These are phyloP conservation scores for Cynopterus sphinx DNA, from an alignment of 2,797 vertebrate genomes.

Conservation along the genomic window DNA sequence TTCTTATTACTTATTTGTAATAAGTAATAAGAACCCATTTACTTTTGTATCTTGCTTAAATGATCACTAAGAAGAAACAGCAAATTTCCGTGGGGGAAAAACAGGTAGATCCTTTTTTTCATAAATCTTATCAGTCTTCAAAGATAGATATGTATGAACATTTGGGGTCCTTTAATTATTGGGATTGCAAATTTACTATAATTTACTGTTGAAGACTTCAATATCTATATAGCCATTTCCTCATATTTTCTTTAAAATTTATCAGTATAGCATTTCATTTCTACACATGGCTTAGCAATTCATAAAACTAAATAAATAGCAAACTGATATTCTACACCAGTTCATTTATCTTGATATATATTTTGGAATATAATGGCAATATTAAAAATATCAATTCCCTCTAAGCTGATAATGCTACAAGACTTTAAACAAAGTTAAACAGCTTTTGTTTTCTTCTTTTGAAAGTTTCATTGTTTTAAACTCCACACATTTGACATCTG, in stretches of 20 bases:
- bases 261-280: conserved; percentile 77
- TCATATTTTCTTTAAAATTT: conserved; percentile 77
- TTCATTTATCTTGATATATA: conserved; percentile 83
- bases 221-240: conserved; percentile 76
- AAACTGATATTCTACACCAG: conserved; percentile 82
- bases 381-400: conserved; percentile 84
- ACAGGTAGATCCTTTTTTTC: background rate
- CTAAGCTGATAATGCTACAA: conserved; percentile 81
- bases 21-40: conserved; percentile 46
- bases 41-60: conserved; percentile 69
- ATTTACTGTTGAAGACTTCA: conserved; percentile 77
- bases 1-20: conserved; percentile 67
- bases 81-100: conserved; percentile 61
- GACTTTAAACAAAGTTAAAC: conserved; percentile 82
- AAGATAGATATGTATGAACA: conserved; percentile 65
- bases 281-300: conserved; percentile 83
- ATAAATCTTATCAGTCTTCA: conserved; percentile 77
- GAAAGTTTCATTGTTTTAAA: conserved; percentile 81
- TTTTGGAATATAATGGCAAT: conserved; percentile 83
- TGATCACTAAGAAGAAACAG: conserved; percentile 77
- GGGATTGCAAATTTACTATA: conserved; percentile 75
- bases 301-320: conserved; percentile 83
- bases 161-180: conserved; percentile 67
- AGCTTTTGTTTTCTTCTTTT: conserved; percentile 55
- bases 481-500: conserved; percentile 83